Base-by-base conservation (phyloP, 2,113 vertebrate genomes). In the Verasper variegatus region DNA sequence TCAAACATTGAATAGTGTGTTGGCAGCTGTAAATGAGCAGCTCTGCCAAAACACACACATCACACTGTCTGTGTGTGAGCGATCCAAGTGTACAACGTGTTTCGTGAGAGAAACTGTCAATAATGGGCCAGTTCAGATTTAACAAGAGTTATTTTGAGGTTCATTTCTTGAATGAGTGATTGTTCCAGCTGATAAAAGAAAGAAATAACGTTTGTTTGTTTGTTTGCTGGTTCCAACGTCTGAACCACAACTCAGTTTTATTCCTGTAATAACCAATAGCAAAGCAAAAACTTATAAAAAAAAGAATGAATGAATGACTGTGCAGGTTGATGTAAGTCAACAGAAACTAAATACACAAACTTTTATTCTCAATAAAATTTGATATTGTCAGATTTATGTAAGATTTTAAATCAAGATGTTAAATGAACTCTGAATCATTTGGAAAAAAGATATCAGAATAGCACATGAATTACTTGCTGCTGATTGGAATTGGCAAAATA, bases 11-110 rank as follows among this genome's bases (percentile, higher is more conserved):
- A 71, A 23, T 3, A 3, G 20, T 59, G 56, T 21, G 35, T 24
- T 47, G n/a, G 26, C 58, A 62, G 47, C 49, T 62, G 26, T 54
- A 52, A 54, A 55, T 56, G 11, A 65, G 17, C 52, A n/a, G 23
- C 35, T 52, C 15, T 23, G 70, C 31, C 20, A 61, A 52, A 62
- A 14, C n/a, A 68, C 52, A 69, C 64, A n/a, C 61, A 62, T 35
- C 26, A 21, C 49, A 55, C 5, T 40, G 11, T 45, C 7, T n/a
- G 1, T 58, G 24, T 31, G 18, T 21, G 58, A 37, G 11, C 11
- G 40, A 23, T 63, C 24, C 21, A 21, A 45, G 23, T 45, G 12
- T 5, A 18, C 45, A 18, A 49, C 52, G 57, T 76, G 63, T 24
- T 52, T 24, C n/a, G n/a, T 15, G 4, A 27, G 12, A 64, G 4